Evolutionary conservation across 2,888 invertebrate genomes (phyloP), one percentile per base, ranked within the genome.

Genomic region (Clepsis dumicolana): DNA sequence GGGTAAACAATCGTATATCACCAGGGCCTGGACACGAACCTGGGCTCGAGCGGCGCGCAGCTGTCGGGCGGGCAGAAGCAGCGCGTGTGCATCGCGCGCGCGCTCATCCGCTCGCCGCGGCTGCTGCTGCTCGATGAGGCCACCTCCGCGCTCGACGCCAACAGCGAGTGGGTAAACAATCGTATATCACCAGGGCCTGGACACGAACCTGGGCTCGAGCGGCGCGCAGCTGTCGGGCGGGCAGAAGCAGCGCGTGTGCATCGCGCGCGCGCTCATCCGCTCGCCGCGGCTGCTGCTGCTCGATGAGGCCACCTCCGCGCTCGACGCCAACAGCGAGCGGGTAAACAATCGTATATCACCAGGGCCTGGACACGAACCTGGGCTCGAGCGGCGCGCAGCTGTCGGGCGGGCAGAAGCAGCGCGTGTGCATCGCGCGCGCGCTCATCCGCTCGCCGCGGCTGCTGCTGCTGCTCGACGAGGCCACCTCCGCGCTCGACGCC

Each of bases 201-300:
- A 96, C 56, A 96, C 96, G 12, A 94, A 95, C 71, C 94, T 96
- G 25, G 96, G 96, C 0, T 93, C 96, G 59, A 84, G 85, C 73
- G 96, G 96, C 0, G 95, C 96, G 0, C 97, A 97, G 75, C 87
- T 97, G 60, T 96, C 96, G 0, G 98, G 98, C 18, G 98, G 98
- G 0, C 98, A 98, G 89, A 98, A 98, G 83, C 98, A 98, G 83
- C 92, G 98, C 65, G 95, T 97, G 64, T 96, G 96, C 68, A 96
- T 96, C 64, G 96, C 96, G 1, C 88, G 96, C 67, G 96, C 96
- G 0, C 90, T 96, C 12, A 93, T 96, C 68, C 85, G 95, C 44
- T 94, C 95, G 67, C 96, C 96, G 0, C 93, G 94, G 38, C 94
- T 96, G 44, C 86, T 95, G 52, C 86, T 95, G n/a, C 83, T 95